Percentiles rank a stretch among this genome's conserved stretches.
phyloP scores from a whole-genome alignment of 92 coral and sea anemone species.

The Porites evermanni region DNA sequence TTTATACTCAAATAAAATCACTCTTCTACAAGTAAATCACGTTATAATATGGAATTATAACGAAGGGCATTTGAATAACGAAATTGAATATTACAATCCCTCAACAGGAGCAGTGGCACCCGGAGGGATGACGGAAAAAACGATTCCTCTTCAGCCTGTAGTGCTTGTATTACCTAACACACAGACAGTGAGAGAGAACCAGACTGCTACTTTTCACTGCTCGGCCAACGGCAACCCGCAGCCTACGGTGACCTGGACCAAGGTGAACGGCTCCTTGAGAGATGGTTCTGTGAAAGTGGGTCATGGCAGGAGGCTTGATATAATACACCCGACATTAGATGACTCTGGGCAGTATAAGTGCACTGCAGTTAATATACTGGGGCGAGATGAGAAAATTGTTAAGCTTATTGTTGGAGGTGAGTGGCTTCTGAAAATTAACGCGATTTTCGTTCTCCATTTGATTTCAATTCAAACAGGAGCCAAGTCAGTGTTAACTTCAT shows the following conservation, averaged over 20 bases:
- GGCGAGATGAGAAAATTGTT: neutral
- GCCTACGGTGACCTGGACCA: constrained; percentile 14
- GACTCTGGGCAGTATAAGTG: neutral
- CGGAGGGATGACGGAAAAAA: constrained; percentile 2
- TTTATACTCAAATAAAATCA: too few relatives aligned
- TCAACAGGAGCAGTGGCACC: neutral
- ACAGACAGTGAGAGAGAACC: neutral
- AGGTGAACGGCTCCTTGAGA: neutral
- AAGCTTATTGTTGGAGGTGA: constrained; percentile 1
- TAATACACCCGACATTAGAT: neutral
- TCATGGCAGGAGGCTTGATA: neutral
- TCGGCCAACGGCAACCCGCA: constrained; percentile 17
- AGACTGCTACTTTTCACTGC: constrained; percentile 5
- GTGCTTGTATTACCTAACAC: neutral
- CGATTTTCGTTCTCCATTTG: neutral
- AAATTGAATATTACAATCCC: too few relatives aligned
- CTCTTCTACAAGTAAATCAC: too few relatives aligned
- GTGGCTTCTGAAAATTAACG: neutral
- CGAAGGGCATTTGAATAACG: too few relatives aligned
- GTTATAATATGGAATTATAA: too few relatives aligned
- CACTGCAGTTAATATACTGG: neutral
- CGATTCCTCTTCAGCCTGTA: neutral
- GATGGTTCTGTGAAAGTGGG: too few relatives aligned
- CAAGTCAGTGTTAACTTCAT: neutral
- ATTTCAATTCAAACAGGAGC: neutral